Evolutionary conservation across 2,113 vertebrate species (phyloP).

Genomic region (Greenwoodochromis staneri): DNA sequence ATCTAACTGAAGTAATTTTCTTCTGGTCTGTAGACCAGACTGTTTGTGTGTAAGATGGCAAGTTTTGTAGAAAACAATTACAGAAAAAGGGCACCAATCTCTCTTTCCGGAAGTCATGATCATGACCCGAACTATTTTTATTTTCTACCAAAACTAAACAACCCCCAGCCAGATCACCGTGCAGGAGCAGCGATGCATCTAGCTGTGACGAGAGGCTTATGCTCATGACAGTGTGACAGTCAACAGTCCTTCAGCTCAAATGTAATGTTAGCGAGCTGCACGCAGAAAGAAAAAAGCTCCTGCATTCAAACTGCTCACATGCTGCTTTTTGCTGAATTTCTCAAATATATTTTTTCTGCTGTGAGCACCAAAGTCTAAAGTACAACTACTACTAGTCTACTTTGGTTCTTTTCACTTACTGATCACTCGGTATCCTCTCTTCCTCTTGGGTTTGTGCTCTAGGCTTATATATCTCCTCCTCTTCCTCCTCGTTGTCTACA

Average conservation of each 20-base stretch:
- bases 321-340: neutral
- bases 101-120: neutral
- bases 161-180: neutral
- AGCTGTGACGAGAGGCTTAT: neutral
- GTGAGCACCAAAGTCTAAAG: neutral
- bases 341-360: neutral
- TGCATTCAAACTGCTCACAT: neutral
- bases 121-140: neutral
- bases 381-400: neutral
- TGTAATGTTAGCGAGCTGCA: neutral
- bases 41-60: neutral
- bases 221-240: neutral
- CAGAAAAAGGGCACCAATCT: neutral
- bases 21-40: neutral
- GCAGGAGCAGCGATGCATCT: neutral
- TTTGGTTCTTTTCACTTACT: slow-evolving; percentile 49
- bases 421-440: slow-evolving; percentile 45
- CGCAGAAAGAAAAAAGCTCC: neutral
- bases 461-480: slow-evolving; percentile 64
- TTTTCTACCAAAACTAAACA: neutral
- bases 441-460: slow-evolving; percentile 52
- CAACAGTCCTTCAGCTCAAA: neutral
- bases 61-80: neutral
- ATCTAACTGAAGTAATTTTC: neutral
- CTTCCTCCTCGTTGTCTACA: slow-evolving; percentile 68